Evolutionary conservation across 2,797 vertebrate genomes (phyloP).

Genomic region (Triplophysa bombifrons): DNA sequence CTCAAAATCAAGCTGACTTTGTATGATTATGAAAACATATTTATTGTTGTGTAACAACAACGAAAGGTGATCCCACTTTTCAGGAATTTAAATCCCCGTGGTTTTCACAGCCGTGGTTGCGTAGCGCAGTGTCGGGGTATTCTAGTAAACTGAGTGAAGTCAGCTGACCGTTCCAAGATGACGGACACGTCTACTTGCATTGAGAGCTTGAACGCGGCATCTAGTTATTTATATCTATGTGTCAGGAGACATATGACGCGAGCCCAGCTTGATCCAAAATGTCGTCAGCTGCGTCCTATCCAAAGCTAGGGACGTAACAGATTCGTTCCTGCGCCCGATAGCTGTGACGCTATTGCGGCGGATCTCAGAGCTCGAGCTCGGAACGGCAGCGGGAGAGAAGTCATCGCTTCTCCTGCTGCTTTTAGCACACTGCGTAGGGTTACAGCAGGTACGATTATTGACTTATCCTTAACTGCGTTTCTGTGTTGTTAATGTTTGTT

Average conservation of each 20-base stretch:
- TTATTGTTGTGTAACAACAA: too few relatives aligned
- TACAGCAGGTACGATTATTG: constrained; percentile 70
- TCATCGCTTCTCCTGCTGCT: constrained; percentile 76
- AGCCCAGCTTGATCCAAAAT: constrained; percentile 72
- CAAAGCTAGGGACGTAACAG: constrained; percentile 73
- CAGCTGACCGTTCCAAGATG: too few relatives aligned
- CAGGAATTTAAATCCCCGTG: too few relatives aligned
- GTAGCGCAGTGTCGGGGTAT: too few relatives aligned
- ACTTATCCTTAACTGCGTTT: neutral
- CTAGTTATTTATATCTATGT: too few relatives aligned
- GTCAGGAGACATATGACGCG: neutral
- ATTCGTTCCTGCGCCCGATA: constrained; percentile 71
- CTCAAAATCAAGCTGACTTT: too few relatives aligned
- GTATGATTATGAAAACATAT: too few relatives aligned
- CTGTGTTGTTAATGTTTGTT: neutral
- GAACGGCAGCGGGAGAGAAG: constrained; percentile 81
- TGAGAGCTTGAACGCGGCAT: too few relatives aligned
- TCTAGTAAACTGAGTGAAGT: too few relatives aligned
- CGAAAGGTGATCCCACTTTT: too few relatives aligned
- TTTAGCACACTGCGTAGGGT: constrained; percentile 66
- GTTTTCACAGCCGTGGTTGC: too few relatives aligned
- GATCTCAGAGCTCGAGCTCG: constrained; percentile 80
- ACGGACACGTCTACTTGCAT: too few relatives aligned
- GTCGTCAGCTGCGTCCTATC: constrained; percentile 68
- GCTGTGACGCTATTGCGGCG: constrained; percentile 78